These are phyloP conservation scores for Myanophis thanlyinensis DNA, from an alignment of 2,113 vertebrate species.

Conservation along the genomic window DNA sequence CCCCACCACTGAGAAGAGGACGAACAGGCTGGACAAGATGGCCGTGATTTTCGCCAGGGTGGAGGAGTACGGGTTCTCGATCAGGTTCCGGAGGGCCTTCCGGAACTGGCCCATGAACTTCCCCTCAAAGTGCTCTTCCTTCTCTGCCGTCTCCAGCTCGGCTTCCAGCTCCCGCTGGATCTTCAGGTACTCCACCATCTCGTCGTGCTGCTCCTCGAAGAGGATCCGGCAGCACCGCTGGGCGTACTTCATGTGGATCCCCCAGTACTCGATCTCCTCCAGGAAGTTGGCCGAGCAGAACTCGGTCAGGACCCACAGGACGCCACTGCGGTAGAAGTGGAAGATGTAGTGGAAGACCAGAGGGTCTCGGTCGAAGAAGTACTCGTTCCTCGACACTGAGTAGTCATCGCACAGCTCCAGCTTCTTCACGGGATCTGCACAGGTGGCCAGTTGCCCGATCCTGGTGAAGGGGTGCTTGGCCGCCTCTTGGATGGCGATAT, in stretches of 20 bases:
- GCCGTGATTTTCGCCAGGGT: constrained; percentile 74
- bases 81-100: constrained; percentile 74
- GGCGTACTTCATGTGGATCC: constrained; percentile 75
- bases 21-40: constrained; percentile 78
- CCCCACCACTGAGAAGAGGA: constrained; percentile 79
- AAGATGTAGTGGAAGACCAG: constrained; percentile 85
- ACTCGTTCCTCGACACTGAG: constrained; percentile 80
- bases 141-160: constrained; percentile 70
- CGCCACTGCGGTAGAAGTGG: constrained; percentile 83
- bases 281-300: constrained; percentile 80
- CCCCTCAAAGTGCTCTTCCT: constrained; percentile 66
- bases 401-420: constrained; percentile 87
- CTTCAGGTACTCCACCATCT: constrained; percentile 78
- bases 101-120: constrained; percentile 70
- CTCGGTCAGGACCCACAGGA: constrained; percentile 78
- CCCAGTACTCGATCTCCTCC: constrained; percentile 85
- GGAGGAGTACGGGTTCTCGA: constrained; percentile 82
- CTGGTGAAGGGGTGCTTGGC: constrained; percentile 78
- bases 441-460: constrained; percentile 79
- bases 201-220: constrained; percentile 79
- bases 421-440: constrained; percentile 72
- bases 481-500: constrained; percentile 71
- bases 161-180: constrained; percentile 77
- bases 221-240: constrained; percentile 78
- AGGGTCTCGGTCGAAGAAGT: constrained; percentile 89